Base-by-base conservation (phyloP, 2,797 vertebrate genomes). In the Serranus cabrilla region DNA sequence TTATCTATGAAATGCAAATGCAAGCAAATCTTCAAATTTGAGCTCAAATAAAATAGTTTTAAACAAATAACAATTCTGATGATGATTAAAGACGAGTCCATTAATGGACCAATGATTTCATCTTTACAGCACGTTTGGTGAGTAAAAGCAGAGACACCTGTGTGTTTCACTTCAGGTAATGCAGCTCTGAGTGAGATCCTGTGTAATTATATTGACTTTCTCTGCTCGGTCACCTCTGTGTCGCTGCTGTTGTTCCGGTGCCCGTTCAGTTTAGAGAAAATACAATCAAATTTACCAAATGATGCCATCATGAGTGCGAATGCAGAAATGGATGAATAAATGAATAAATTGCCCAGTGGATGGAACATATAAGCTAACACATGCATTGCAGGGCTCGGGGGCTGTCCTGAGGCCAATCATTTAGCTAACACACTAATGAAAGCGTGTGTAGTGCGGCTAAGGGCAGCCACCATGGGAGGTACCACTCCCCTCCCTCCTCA, bases 361-460 rank as follows among this genome's bases (percentile, higher is more conserved):
- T 83, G 86, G 84, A 83, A 80, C 82, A 83, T 87, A 86, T 88
- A 87, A 92, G 86, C 83, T 77, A 90, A 88, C 89, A 91, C 89
- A 84, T 89, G 91, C 88, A 64, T 85, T 87, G 87, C 75, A 80
- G 83, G 69, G 94, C 94, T 92, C 34, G 87, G 88, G 94, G 94
- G 93, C 92, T 92, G 85, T 92, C 95, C 95, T 82, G 90, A 92
- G 95, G 95, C 94, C 92, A 95, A 93, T 94, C 91, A 93, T 93
- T 94, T 93, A 93, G 92, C 93, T 92, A 94, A 94, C 91, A 93
- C 91, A 80, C 89, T 93, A 94, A 95, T 95, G 93, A 95, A 96
- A 95, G 91, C 76, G 78, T 89, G 92, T 91, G 93, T 91, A 90
- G 90, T 89, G 88, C 61, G 84, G 92, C 89, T 91, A 94, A 94